Evolutionary conservation across 2,113 vertebrate species (phyloP).

Genomic region (Perognathus longimembris): DNA sequence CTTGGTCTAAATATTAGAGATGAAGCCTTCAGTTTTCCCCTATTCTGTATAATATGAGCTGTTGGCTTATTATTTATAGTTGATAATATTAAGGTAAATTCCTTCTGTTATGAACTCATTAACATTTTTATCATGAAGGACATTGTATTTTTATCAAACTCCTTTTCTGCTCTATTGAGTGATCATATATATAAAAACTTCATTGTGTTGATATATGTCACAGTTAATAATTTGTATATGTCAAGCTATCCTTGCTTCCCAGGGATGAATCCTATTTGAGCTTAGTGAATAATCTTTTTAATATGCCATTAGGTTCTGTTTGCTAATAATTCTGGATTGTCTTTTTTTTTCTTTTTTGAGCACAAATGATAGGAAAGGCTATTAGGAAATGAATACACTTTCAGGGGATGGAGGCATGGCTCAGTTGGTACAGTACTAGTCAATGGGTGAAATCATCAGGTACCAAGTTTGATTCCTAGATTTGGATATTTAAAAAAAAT

Average conservation of each 20-base stretch:
- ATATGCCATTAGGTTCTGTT: neutral
- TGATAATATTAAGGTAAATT: neutral
- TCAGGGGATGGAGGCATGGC: too few relatives aligned
- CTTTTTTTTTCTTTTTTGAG: too few relatives aligned
- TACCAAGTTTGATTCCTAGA: too few relatives aligned
- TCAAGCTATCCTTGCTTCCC: neutral
- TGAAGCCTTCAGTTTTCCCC: neutral
- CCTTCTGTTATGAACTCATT: neutral
- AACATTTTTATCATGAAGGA: neutral
- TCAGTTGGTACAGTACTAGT: too few relatives aligned
- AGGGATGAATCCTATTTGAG: neutral
- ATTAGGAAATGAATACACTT: too few relatives aligned
- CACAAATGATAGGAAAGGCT: too few relatives aligned
- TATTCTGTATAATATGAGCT: neutral
- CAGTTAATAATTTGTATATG: neutral
- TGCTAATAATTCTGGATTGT: neutral
- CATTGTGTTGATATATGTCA: neutral
- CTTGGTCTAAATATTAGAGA: neutral
- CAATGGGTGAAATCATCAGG: too few relatives aligned
- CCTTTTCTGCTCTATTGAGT: neutral
- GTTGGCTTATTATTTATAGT: neutral
- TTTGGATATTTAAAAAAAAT: too few relatives aligned
- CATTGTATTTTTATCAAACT: neutral
- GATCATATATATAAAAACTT: neutral
- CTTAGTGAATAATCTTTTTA: neutral